These are phyloP conservation scores for Serranus cabrilla DNA, from an alignment of 2,797 vertebrate species.

Conservation along the genomic window DNA sequence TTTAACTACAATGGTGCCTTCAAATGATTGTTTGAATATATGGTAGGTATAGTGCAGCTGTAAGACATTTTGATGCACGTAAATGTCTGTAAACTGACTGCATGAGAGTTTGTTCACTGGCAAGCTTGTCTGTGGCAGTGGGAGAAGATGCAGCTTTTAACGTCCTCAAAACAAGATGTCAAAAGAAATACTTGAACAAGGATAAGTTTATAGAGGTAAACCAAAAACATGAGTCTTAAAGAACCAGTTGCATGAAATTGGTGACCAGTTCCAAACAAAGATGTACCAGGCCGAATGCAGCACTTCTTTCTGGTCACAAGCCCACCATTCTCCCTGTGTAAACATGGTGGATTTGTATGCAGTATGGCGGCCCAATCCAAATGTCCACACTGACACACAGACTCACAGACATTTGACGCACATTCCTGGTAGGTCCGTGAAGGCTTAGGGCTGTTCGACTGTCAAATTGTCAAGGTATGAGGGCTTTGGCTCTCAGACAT, in stretches of 20 bases:
- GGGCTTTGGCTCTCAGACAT: neutral
- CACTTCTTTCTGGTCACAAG: neutral
- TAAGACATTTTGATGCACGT: slow-evolving; percentile 9
- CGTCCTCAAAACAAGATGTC: neutral
- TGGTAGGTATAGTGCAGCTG: neutral
- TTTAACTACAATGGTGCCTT: slow-evolving; percentile 23
- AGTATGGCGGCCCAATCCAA: too few relatives aligned
- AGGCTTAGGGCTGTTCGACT: neutral
- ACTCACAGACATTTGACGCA: too few relatives aligned
- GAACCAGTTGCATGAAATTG: slow-evolving; percentile 1
- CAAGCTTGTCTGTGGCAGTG: neutral
- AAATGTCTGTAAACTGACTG: slow-evolving; percentile 10
- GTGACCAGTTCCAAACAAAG: neutral
- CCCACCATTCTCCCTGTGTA: neutral
- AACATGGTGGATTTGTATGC: neutral
- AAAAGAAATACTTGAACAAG: neutral
- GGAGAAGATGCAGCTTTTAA: neutral
- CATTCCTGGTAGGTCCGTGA: neutral
- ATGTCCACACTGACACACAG: too few relatives aligned
- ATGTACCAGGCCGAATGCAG: neutral
- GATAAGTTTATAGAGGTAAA: slow-evolving; percentile 7
- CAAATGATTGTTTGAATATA: slow-evolving; percentile 24
- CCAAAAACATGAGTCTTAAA: slow-evolving; percentile 1
- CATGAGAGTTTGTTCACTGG: neutral
- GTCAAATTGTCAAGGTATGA: neutral